A percentile compares a stretch with the other conserved stretches of the same genome.
Evolutionary conservation across 2,113 vertebrate species (phyloP).

Genomic region (Puntigrus tetrazona): DNA sequence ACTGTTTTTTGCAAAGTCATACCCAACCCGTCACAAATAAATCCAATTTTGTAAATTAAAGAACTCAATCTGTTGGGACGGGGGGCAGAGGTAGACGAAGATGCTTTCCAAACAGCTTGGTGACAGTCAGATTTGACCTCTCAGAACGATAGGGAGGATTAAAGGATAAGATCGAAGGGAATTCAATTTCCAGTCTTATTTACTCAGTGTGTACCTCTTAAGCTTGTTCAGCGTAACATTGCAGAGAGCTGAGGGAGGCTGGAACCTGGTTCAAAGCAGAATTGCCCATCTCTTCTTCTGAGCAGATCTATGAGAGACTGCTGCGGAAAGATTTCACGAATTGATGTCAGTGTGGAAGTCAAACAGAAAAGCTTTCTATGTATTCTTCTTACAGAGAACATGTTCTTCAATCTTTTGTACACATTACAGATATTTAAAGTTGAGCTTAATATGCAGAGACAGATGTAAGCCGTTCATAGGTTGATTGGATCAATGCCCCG

Average conservation of each 20-base stretch:
- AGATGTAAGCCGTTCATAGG: not conserved
- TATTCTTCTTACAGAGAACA: not conserved
- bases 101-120: conserved; percentile 27
- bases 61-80: not conserved
- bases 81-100: not conserved
- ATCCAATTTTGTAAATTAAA: conserved; percentile 31
- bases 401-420: not conserved
- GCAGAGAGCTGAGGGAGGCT: conserved; percentile 12
- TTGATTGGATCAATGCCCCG: not conserved
- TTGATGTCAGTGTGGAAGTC: not conserved
- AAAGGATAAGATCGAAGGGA: conserved; percentile 42
- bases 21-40: not conserved
- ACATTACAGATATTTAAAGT: not conserved
- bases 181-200: conserved; percentile 46
- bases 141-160: conserved; percentile 32
- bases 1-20: conserved; percentile 10
- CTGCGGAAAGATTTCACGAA: not conserved
- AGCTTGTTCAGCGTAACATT: conserved; percentile 44
- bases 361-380: not conserved
- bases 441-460: not conserved
- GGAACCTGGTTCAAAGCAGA: not conserved
- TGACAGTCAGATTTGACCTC: conserved; percentile 29
- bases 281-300: not conserved
- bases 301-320: not conserved
- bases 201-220: conserved; percentile 37